Base-by-base conservation (phyloP, 2,113 vertebrate species). In the Hydrochoerus hydrochaeris region DNA sequence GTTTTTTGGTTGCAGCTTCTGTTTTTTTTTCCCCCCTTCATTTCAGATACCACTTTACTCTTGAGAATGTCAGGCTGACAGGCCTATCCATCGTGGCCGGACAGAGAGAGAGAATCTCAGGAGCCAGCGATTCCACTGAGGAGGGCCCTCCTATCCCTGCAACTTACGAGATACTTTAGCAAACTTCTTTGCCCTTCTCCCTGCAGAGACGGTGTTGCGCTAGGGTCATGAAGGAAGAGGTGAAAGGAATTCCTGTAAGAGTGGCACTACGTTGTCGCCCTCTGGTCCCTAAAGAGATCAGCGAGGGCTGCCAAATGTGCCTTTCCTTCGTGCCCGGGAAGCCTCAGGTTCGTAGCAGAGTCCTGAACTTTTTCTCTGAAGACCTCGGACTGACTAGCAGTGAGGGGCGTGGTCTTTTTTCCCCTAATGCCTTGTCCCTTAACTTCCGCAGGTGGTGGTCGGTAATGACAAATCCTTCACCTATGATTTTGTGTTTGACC, bases 401-500 rank as follows among this genome's bases (percentile, higher is more conserved):
- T 22, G 80, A 91, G 94, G 80, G 90, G 96, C 67, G 87, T 96
- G 90, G 91, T 52, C 84, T 54, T 91, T 62, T 54, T 65, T 32
- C 17, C 28, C 7, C 49, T 86, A 49, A 88, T 35, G 16, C 28
- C 63, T 88, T 87, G 73, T 94, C 67, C 73, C n/a, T 95, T 92
- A 46, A 46, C 75, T 97, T 85, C 96, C n/a, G 22, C 95, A 99
- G 99, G 99, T 99, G 57, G 98, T 99, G 38, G 99, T 99, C 49
- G 99, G 99, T 8, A 99, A 97, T 2, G 99, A 99, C 49, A 99
- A 99, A 81, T 98, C 99, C 0, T 99, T 99, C 98, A 99, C 99
- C 0, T 99, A 99, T 2, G 99, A 99, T 94, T 99, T 99, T 88
- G 99, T 99, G 13, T 99, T 99, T 95, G 99, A 99, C 95, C 99